Evolutionary conservation across 2,797 vertebrate genomes (phyloP).

Genomic region (Leuciscus waleckii): DNA sequence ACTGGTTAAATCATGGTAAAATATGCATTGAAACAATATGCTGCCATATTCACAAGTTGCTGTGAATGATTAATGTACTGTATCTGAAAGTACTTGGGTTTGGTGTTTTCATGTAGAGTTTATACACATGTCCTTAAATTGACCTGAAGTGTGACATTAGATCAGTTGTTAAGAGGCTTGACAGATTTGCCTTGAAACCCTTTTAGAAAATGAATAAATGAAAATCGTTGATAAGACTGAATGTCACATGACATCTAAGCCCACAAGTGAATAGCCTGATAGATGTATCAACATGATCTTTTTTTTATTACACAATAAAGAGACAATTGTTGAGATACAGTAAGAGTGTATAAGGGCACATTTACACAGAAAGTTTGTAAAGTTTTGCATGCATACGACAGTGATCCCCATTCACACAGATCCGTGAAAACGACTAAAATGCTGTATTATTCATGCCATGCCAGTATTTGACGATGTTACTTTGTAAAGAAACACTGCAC

Average conservation of each 20-base stretch:
- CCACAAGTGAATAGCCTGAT: neutral
- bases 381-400: neutral
- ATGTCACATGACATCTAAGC: neutral
- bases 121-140: neutral
- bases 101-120: neutral
- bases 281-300: neutral
- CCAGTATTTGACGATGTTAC: too few species aligned
- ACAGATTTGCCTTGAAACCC: neutral
- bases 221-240: neutral
- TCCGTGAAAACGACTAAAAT: too few species aligned
- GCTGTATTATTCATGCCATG: too few species aligned
- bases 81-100: neutral
- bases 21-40: neutral
- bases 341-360: neutral
- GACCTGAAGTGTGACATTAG: neutral
- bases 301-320: neutral
- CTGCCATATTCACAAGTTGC: neutral
- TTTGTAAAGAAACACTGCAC: too few species aligned
- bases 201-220: conserved; percentile 4
- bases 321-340: neutral
- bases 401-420: neutral
- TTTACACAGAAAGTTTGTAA: neutral
- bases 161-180: neutral
- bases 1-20: neutral
- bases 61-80: neutral